Base-by-base conservation (phyloP, 2,797 vertebrate species). In the Cheirogaleus major region DNA sequence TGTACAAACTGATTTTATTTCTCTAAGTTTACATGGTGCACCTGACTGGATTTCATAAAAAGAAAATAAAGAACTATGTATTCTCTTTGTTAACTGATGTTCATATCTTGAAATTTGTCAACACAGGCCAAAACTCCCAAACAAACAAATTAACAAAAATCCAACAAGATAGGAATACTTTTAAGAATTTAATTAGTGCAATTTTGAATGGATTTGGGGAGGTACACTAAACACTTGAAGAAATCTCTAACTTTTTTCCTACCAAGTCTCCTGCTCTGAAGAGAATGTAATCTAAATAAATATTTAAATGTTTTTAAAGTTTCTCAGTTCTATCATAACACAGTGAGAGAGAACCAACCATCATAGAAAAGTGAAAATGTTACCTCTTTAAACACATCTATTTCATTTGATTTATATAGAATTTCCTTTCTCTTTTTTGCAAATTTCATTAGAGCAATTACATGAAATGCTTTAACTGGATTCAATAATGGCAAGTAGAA, bases 141-240 rank as follows among this genome's bases (percentile, higher is more conserved):
- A 65, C 72, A 61, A 43, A 50, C 4, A 76, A 79, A 65, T 4
- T 10, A 23, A 41, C 8, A 81, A 59, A 50, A 63, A 48, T 52
- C 17, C 14, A 80, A 65, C 0, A 65, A 45, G 30, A 88, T 14
- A 48, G 25, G 35, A 93, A 55, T 55, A 13, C 15, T 89, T 89
- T 87, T 82, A 78, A 82, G 70, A 88, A 65, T 86, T 76, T 90
- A 86, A 69, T 55, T 63, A 91, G 55, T 89, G 23, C 75, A 45
- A 45, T 89, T 96, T 91, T 95, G 61, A 93, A 89, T 85, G 72
- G 61, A 15, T 84, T 94, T 96, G 55, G 25, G 41, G 84, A 90
- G 32, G n/a, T 95, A 12, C 50, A 91, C 48, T 59, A 94, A 86
- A 57, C 35, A 69, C 4, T 45, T 72, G 35, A 82, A 85, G 43